Evolutionary conservation across 2,888 invertebrate genomes (phyloP).

Genomic region (Eristalis intricaria): DNA sequence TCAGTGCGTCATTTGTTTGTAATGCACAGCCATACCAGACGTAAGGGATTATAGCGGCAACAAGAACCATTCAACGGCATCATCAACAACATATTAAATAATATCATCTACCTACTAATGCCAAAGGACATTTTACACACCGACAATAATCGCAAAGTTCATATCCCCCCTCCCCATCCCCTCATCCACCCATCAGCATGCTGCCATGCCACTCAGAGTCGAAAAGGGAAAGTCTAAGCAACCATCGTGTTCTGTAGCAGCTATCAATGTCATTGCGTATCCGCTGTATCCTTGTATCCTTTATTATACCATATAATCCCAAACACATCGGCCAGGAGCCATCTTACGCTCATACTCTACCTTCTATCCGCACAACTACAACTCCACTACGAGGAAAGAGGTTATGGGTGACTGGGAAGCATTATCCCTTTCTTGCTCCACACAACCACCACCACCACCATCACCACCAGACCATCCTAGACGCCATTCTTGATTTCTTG

Average conservation of each 20-base stretch:
- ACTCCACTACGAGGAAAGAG: slow-evolving; percentile 19
- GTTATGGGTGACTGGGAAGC: slow-evolving; percentile 45
- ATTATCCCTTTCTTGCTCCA: slow-evolving; percentile 39
- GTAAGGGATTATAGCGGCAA: slow-evolving; percentile 35
- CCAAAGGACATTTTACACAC: slow-evolving; percentile 61
- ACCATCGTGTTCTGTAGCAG: slow-evolving; percentile 39
- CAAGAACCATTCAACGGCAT: slow-evolving; percentile 49
- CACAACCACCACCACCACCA: neutral
- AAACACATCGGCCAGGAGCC: slow-evolving; percentile 57
- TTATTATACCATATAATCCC: slow-evolving; percentile 59
- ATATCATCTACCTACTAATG: slow-evolving; percentile 54
- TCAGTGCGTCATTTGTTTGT: slow-evolving; percentile 30
- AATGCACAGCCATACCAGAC: slow-evolving; percentile 1
- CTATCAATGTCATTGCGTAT: slow-evolving; percentile 56
- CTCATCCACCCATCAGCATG: neutral
- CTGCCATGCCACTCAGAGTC: neutral
- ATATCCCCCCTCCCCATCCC: slow-evolving; percentile 2
- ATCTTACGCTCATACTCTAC: slow-evolving; percentile 29
- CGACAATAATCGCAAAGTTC: slow-evolving; percentile 58
- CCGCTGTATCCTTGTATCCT: slow-evolving; percentile 43
- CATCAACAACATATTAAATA: slow-evolving; percentile 60
- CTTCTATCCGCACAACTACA: slow-evolving; percentile 29
- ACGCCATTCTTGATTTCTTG: slow-evolving; percentile 64
- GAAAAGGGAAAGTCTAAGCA: slow-evolving; percentile 12
- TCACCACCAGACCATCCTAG: slow-evolving; percentile 12